Evolutionary conservation across 2,113 vertebrate species (phyloP).

Genomic region (Urocynchramus pylzowi): DNA sequence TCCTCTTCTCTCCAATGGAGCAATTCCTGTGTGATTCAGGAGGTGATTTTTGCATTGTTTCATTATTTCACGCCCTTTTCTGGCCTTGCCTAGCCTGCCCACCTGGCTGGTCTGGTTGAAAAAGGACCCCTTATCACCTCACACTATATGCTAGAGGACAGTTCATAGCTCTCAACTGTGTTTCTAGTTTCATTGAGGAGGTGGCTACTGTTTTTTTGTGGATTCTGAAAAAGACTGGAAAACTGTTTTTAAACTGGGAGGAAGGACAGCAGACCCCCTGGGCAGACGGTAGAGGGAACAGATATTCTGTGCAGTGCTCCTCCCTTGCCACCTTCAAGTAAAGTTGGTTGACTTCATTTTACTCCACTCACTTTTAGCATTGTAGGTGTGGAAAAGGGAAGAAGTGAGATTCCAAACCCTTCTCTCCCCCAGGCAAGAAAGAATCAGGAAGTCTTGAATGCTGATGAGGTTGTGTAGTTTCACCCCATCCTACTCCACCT

Average conservation of each 20-base stretch:
- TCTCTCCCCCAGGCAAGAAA: background rate
- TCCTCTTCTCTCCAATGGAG: background rate
- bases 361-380: background rate
- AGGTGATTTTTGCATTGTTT: background rate
- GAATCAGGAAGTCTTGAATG: background rate
- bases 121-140: background rate
- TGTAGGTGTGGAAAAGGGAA: background rate
- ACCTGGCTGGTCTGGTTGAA: background rate
- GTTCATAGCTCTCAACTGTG: background rate
- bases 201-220: background rate
- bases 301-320: background rate
- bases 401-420: background rate
- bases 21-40: background rate
- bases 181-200: background rate
- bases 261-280: background rate
- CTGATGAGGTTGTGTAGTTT: background rate
- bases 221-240: background rate
- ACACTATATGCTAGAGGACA: background rate
- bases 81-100: background rate
- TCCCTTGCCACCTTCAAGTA: background rate
- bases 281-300: background rate
- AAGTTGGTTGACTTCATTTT: background rate
- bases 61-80: background rate
- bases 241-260: background rate
- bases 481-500: background rate